A percentile compares a stretch with the other conserved stretches of the same genome.
Evolutionary conservation across 1,140 invertebrate species (phyloP).

Genomic region (Lucilia cuprina): DNA sequence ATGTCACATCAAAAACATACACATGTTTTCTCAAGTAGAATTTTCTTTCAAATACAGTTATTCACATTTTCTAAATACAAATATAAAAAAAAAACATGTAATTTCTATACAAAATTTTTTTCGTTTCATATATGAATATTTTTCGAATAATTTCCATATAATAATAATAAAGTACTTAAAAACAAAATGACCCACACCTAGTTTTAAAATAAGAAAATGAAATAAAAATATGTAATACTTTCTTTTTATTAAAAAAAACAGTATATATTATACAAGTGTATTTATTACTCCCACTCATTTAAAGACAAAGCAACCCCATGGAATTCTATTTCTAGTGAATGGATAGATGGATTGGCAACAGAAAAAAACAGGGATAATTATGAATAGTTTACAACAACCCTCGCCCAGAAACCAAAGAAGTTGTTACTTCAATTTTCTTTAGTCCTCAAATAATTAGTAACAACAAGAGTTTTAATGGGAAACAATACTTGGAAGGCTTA

Average conservation of each 20-base stretch:
- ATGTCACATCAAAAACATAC: conserved; percentile 2
- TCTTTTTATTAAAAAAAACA: not conserved
- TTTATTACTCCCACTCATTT: not conserved
- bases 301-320: not conserved
- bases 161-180: not conserved
- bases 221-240: not conserved
- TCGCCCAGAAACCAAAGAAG: too few relatives aligned
- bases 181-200: not conserved
- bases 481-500: too few relatives aligned
- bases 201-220: not conserved
- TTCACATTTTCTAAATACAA: too few relatives aligned
- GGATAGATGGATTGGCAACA: not conserved
- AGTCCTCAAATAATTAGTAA: too few relatives aligned
- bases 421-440: too few relatives aligned
- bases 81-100: too few relatives aligned
- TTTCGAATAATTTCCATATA: not conserved
- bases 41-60: not conserved
- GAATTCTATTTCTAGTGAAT: not conserved
- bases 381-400: not conserved
- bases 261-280: not conserved
- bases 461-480: too few relatives aligned
- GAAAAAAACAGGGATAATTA: not conserved
- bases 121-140: not conserved
- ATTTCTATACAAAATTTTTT: not conserved
- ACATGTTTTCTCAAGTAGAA: not conserved